These are phyloP conservation scores for Lagopus leucura DNA, from an alignment of 2,113 vertebrate genomes.

Conservation along the genomic window DNA sequence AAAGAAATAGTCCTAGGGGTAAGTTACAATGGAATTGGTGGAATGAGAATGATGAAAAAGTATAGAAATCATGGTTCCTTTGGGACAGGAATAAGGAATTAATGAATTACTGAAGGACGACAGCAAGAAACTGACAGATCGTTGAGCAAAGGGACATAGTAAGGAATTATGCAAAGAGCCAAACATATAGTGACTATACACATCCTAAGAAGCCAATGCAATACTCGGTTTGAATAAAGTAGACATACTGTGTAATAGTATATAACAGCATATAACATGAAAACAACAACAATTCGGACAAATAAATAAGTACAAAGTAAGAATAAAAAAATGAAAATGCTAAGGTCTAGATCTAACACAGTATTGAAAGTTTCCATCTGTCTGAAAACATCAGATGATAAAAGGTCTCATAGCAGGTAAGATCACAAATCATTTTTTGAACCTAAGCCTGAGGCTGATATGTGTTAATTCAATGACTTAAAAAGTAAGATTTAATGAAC, in stretches of 20 bases:
- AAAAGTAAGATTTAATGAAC: not conserved
- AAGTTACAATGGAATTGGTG: not conserved
- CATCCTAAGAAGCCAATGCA: not conserved
- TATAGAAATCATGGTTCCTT: not conserved
- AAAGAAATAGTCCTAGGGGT: not conserved
- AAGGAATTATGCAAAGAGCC: not conserved
- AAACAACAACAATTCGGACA: constrained; percentile 25
- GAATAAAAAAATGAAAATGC: constrained; percentile 20
- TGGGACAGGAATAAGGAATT: not conserved
- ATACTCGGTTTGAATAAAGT: constrained; percentile 5
- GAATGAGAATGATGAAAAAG: not conserved
- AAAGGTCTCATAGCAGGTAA: constrained; percentile 41
- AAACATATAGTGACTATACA: not conserved
- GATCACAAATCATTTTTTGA: constrained; percentile 30
- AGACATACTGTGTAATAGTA: not conserved
- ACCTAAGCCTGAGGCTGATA: constrained; percentile 18
- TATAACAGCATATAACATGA: not conserved
- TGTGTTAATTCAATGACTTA: constrained; percentile 15
- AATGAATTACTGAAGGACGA: not conserved
- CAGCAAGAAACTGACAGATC: not conserved
- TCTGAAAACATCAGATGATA: constrained; percentile 20
- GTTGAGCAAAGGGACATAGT: not conserved
- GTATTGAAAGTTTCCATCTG: constrained; percentile 43
- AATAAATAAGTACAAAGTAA: constrained; percentile 22
- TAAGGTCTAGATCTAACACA: not conserved